phyloP scores from a whole-genome alignment of 2,888 invertebrate genomes.

The Schizaphis graminum region DNA sequence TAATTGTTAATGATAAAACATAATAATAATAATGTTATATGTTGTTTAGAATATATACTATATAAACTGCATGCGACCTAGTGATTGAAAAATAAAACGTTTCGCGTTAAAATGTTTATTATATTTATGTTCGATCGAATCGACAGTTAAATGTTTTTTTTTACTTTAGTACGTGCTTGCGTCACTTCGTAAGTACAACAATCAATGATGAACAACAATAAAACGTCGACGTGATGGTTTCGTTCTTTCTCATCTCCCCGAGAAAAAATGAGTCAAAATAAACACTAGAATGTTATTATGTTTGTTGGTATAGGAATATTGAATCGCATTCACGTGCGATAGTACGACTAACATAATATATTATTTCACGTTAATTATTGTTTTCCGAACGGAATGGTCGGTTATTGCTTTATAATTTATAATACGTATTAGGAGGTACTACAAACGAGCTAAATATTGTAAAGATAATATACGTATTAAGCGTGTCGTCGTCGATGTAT shows the following conservation, averaged over 20 bases:
- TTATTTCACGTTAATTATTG: neutral
- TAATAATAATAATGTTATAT: neutral
- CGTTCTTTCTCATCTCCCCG: neutral
- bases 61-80: neutral
- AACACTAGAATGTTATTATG: neutral
- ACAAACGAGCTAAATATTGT: neutral
- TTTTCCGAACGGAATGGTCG: neutral
- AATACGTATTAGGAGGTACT: neutral
- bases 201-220: conserved; percentile 26
- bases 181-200: conserved; percentile 2
- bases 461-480: neutral
- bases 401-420: neutral
- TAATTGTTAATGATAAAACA: neutral
- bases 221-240: conserved; percentile 14
- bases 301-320: neutral
- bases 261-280: neutral
- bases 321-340: neutral
- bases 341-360: neutral
- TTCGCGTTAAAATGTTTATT: conserved; percentile 34
- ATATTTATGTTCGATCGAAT: neutral
- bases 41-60: neutral
- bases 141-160: conserved; percentile 39
- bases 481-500: neutral
- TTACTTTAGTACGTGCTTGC: conserved; percentile 39
- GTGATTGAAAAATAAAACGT: conserved; percentile 44